These are phyloP conservation scores for Drosophila eohydei DNA, from an alignment of 2,888 invertebrate species.

Conservation along the genomic window DNA sequence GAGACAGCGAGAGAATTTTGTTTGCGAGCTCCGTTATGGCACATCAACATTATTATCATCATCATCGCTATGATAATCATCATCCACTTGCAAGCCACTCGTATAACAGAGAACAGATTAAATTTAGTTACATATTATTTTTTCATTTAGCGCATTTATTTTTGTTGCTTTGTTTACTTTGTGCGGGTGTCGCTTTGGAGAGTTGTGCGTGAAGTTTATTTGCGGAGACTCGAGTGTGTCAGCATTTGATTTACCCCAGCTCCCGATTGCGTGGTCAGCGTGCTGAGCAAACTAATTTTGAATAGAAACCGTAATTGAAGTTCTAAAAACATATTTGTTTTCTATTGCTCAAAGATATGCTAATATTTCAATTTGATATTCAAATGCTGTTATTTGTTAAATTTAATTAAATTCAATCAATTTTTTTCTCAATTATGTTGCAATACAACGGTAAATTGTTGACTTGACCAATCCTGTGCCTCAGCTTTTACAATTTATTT, in stretches of 20 bases:
- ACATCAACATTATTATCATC: conserved; percentile 44
- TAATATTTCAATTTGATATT: background rate
- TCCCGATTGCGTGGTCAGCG: conserved; percentile 21
- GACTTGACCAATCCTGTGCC: background rate
- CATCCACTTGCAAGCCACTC: conserved; percentile 50
- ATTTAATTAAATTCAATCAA: background rate
- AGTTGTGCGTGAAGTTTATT: conserved; percentile 27
- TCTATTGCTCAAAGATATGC: background rate
- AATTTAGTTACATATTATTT: conserved; percentile 72
- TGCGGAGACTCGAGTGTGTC: conserved; percentile 28
- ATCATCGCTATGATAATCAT: conserved; percentile 30
- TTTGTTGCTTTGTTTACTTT: conserved; percentile 32
- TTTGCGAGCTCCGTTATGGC: conserved; percentile 39
- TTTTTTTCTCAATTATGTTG: background rate
- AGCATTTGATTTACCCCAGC: conserved; percentile 47
- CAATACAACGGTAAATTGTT: background rate
- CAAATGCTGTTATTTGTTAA: background rate
- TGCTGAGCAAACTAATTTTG: background rate
- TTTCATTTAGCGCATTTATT: conserved; percentile 65
- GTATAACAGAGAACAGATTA: conserved; percentile 56
- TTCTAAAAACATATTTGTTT: background rate
- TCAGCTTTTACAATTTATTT: conserved; percentile 20
- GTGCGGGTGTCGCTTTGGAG: conserved; percentile 19
- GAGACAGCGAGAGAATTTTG: background rate
- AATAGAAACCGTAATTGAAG: background rate